A percentile compares a stretch with the other conserved stretches of the same genome.
Conservation (phyloP, 1,140 invertebrate species). For the Panagrolaimus sp. region DNA sequence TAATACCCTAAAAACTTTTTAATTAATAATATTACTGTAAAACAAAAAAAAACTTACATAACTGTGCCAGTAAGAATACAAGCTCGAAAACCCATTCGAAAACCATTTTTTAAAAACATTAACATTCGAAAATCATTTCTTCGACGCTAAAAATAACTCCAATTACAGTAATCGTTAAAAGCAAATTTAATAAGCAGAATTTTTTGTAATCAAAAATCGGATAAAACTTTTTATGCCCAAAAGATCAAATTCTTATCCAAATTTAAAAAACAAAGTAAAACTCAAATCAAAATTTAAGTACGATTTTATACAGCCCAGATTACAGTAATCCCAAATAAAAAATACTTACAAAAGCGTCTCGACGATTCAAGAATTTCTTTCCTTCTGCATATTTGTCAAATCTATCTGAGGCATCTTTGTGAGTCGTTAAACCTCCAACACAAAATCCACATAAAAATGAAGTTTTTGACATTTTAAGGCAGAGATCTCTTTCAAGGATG, state of each 20-base stretch:
- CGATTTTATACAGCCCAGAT: too few relatives aligned
- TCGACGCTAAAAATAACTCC: not conserved
- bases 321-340: too few relatives aligned
- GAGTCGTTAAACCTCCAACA: not conserved
- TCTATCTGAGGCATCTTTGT: not conserved
- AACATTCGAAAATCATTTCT: constrained; percentile 3
- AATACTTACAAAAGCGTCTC: not conserved
- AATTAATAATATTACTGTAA: not conserved
- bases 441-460: not conserved
- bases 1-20: not conserved
- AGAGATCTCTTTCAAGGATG: not conserved
- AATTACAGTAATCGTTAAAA: too few relatives aligned
- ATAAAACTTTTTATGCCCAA: too few relatives aligned
- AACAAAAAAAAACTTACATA: constrained; percentile 5
- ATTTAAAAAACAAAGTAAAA: too few relatives aligned
- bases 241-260: too few relatives aligned
- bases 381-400: not conserved
- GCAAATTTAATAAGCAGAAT: too few relatives aligned
- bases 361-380: not conserved
- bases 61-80: not conserved
- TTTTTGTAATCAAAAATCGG: too few relatives aligned
- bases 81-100: constrained; percentile 3
- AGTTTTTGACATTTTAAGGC: not conserved
- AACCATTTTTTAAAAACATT: constrained; percentile 1
- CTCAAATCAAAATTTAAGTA: too few relatives aligned